Evolutionary conservation across 2,888 invertebrate species (phyloP).

Genomic region (Helobdella robusta): DNA sequence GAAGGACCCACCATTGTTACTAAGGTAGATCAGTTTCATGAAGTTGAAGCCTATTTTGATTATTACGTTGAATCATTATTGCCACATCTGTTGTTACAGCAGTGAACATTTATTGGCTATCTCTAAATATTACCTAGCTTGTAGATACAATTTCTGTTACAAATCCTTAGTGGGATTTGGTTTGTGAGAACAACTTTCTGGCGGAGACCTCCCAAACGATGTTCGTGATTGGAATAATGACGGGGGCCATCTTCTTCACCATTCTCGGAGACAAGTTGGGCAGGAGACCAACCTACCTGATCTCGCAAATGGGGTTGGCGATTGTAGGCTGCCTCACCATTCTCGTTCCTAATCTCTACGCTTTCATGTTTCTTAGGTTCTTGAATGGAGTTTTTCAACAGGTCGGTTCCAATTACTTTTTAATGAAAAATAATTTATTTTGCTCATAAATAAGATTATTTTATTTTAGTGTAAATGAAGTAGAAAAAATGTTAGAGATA

Average conservation of each 20-base stretch:
- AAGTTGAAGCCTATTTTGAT: too few species aligned
- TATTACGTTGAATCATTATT: too few species aligned
- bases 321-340: slow-evolving; percentile 33
- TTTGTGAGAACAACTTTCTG: slow-evolving; percentile 35
- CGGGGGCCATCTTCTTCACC: slow-evolving; percentile 37
- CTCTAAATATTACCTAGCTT: neutral
- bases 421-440: too few species aligned
- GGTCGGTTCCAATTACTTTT: slow-evolving; percentile 25
- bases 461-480: too few species aligned
- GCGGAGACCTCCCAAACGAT: slow-evolving; percentile 36
- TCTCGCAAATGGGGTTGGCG: slow-evolving; percentile 34
- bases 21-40: too few species aligned
- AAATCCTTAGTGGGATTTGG: slow-evolving; percentile 37
- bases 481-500: too few species aligned
- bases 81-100: too few species aligned
- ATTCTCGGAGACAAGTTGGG: slow-evolving; percentile 35
- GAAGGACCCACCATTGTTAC: slow-evolving; percentile 33
- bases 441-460: too few species aligned
- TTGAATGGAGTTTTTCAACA: slow-evolving; percentile 37
- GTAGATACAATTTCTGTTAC: neutral
- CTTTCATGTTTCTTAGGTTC: slow-evolving; percentile 35
- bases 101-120: neutral
- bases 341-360: slow-evolving; percentile 35
- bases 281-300: slow-evolving; percentile 36
- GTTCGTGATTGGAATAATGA: slow-evolving; percentile 36